These are phyloP conservation scores for Bimastos eiseni DNA, from an alignment of 2,888 invertebrate species.

Conservation along the genomic window DNA sequence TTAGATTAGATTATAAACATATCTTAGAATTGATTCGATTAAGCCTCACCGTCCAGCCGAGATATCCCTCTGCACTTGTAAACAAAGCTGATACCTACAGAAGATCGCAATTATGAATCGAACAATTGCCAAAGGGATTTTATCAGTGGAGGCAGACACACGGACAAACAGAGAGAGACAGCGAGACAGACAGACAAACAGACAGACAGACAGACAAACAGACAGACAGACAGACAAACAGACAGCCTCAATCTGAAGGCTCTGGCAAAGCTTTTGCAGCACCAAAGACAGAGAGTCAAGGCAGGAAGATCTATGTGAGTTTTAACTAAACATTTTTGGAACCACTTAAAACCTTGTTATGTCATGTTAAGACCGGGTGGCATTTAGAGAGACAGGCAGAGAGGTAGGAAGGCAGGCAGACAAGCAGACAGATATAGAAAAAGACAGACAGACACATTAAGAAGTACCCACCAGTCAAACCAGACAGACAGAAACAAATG, in stretches of 20 bases:
- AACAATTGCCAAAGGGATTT: neutral
- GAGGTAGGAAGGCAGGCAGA: neutral
- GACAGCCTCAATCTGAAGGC: neutral
- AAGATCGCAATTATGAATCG: neutral
- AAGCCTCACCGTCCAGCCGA: slow-evolving; percentile 66
- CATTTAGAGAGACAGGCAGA: neutral
- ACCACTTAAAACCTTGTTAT: too few species aligned
- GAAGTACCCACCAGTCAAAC: neutral
- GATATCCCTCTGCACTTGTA: slow-evolving; percentile 82
- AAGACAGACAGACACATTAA: neutral
- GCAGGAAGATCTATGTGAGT: neutral
- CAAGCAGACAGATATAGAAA: neutral
- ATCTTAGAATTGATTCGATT: neutral
- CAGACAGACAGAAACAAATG: neutral
- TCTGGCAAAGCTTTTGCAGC: neutral
- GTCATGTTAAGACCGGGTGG: neutral
- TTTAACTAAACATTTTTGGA: too few species aligned
- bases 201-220: neutral
- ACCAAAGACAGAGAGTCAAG: neutral
- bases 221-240: neutral
- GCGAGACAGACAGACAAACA: neutral
- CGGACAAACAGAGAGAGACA: neutral
- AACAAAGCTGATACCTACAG: slow-evolving; percentile 79
- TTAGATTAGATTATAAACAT: neutral
- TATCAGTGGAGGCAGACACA: neutral